Conservation (phyloP, 37 sponge, comb jelly and placozoan species). For the Crambe crambe region DNA sequence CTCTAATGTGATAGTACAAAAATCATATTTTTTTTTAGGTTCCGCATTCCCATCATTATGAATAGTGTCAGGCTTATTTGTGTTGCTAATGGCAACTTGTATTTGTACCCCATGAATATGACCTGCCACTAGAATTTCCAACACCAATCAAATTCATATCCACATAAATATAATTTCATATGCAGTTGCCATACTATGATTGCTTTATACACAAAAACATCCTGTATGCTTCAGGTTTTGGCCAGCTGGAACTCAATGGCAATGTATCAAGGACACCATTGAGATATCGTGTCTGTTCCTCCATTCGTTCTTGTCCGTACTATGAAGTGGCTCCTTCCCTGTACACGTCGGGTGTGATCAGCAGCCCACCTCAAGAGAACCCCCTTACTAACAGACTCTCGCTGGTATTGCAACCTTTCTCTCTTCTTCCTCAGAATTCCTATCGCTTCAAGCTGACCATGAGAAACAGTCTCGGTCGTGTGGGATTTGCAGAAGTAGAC, state of each 20-base stretch:
- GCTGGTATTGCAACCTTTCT: neutral
- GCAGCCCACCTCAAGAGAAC: neutral
- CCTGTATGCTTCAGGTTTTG: constrained; percentile 26
- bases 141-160: too few relatives aligned
- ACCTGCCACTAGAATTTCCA: too few relatives aligned
- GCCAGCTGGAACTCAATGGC: neutral
- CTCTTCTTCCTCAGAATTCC: constrained; percentile 29
- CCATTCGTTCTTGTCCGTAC: neutral
- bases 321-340: neutral
- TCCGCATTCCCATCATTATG: too few relatives aligned
- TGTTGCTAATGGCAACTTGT: neutral
- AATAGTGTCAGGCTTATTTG: neutral
- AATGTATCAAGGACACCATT: neutral
- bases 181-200: too few relatives aligned
- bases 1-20: too few relatives aligned
- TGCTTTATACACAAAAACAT: too few relatives aligned
- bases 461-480: neutral
- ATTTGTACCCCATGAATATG: too few relatives aligned
- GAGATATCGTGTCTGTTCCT: neutral
- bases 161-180: too few relatives aligned
- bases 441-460: constrained; percentile 27
- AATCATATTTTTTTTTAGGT: too few relatives aligned
- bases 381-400: constrained; percentile 9
- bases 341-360: neutral
- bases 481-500: constrained; percentile 26